A percentile compares a stretch with the other conserved stretches of the same genome.
Evolutionary conservation across 2,113 vertebrate species (phyloP).

Genomic region (Crotophaga sulcirostris): DNA sequence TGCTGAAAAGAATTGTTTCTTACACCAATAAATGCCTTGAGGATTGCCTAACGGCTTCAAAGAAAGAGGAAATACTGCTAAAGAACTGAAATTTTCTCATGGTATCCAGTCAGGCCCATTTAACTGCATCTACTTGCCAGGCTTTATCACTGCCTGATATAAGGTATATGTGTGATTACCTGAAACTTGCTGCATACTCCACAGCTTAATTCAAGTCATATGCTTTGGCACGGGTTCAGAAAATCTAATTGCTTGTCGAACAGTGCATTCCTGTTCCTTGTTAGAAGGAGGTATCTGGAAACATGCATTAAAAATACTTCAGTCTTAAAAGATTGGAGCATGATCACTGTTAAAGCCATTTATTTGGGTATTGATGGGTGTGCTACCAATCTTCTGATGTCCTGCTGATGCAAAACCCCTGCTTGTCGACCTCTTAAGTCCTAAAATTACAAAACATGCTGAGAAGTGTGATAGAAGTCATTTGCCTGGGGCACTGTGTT

Average conservation of each 20-base stretch:
- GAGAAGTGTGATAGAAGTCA: not conserved
- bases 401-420: not conserved
- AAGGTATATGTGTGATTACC: not conserved
- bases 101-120: not conserved
- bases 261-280: not conserved
- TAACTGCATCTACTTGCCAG: not conserved
- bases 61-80: not conserved
- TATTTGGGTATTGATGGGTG: not conserved
- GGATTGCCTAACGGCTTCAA: not conserved
- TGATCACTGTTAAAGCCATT: not conserved
- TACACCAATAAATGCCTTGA: not conserved
- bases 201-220: not conserved
- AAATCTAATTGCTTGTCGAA: not conserved
- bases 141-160: not conserved
- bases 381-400: not conserved
- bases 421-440: not conserved
- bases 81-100: not conserved
- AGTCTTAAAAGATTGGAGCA: not conserved
- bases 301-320: not conserved
- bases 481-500: not conserved
- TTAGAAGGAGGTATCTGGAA: not conserved
- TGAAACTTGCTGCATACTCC: not conserved
- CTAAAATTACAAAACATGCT: not conserved
- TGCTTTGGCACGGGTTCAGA: not conserved
- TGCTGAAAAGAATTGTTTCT: not conserved